phyloP scores from a whole-genome alignment of 2,113 vertebrate genomes.

The Chiloscyllium plagiosum region DNA sequence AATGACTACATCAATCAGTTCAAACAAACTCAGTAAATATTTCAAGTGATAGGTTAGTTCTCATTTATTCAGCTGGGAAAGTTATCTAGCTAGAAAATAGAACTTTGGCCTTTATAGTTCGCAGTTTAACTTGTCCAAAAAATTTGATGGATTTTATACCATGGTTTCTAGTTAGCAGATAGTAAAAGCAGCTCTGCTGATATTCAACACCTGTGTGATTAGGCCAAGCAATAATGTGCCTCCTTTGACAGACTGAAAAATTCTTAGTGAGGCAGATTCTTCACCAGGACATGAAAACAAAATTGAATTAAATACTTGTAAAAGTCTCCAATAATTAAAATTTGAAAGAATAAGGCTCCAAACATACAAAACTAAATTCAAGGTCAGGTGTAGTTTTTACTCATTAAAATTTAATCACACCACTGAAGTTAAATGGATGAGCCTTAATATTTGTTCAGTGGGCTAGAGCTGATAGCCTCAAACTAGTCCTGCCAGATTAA shows the following conservation, averaged over 20 bases:
- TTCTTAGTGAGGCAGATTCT: background rate
- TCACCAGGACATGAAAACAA: background rate
- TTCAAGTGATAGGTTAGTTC: background rate
- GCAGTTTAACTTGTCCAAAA: background rate
- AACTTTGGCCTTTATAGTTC: background rate
- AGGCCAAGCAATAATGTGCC: background rate
- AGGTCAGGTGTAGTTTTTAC: background rate
- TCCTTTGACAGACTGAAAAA: background rate
- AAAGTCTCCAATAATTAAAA: background rate
- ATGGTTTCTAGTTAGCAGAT: background rate
- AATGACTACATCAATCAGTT: background rate
- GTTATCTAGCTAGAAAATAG: background rate
- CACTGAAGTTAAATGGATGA: background rate
- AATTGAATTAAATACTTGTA: too few species aligned
- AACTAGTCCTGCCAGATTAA: background rate
- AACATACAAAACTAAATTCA: background rate
- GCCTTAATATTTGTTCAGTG: background rate
- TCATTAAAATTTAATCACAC: background rate
- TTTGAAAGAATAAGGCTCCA: too few species aligned
- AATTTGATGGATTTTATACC: background rate
- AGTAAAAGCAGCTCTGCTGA: background rate
- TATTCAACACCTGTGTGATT: background rate
- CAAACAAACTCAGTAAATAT: background rate
- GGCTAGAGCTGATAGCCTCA: background rate
- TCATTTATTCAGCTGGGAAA: background rate